Conservation (phyloP, 2,113 vertebrate genomes). For the Heptranchias perlo region DNA sequence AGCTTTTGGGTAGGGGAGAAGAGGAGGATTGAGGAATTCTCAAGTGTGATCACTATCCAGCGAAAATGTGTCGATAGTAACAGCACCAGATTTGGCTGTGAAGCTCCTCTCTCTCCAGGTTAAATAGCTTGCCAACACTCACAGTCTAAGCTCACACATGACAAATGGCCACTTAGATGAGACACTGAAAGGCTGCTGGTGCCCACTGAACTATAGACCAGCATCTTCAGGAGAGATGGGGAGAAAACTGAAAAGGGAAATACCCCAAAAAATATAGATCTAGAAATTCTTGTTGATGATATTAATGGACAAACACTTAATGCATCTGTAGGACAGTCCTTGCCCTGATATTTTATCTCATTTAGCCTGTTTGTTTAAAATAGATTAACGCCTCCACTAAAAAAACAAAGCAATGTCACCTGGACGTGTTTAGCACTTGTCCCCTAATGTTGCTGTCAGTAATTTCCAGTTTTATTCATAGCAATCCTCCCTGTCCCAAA, state of each 20-base stretch:
- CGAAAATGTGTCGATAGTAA: neutral
- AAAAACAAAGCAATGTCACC: neutral
- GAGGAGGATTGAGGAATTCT: neutral
- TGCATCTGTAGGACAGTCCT: neutral
- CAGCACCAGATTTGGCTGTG: neutral
- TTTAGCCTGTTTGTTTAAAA: neutral
- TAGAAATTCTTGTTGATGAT: neutral
- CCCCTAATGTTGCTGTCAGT: neutral
- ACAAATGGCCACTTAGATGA: neutral
- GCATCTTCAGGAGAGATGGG: neutral
- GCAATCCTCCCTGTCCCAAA: neutral
- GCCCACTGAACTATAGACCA: neutral
- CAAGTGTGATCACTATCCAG: neutral
- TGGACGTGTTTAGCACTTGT: neutral
- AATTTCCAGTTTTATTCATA: neutral
- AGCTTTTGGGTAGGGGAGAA: neutral
- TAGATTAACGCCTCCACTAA: neutral
- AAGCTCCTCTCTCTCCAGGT: neutral
- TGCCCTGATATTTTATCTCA: neutral
- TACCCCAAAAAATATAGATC: neutral
- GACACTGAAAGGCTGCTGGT: neutral
- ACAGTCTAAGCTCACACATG: neutral
- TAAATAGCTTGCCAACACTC: neutral
- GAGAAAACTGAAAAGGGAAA: neutral
- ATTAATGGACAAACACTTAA: neutral